phyloP scores from a whole-genome alignment of 2,797 vertebrate genomes.

The Acanthurus lineatus region DNA sequence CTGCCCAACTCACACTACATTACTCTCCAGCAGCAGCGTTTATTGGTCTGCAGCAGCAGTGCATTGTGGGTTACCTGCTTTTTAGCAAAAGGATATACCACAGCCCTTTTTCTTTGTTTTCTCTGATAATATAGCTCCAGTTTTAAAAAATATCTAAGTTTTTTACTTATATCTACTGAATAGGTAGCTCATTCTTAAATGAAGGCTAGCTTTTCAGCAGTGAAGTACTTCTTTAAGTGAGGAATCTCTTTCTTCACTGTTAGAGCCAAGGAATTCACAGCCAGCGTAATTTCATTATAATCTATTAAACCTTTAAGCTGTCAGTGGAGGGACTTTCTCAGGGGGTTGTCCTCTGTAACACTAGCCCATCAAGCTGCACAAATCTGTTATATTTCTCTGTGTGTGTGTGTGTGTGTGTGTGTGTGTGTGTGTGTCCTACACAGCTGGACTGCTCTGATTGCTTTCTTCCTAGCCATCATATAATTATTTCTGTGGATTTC shows the following conservation, averaged over 20 bases:
- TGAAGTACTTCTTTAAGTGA: too few species aligned
- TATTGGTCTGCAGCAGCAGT: too few species aligned
- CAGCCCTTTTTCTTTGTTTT: too few species aligned
- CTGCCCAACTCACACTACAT: too few species aligned
- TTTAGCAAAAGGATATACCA: too few species aligned
- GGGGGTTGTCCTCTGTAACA: slow-evolving; percentile 61
- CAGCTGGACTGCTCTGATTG: slow-evolving; percentile 67
- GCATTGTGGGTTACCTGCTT: too few species aligned
- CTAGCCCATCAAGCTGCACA: slow-evolving; percentile 45
- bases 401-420: slow-evolving; percentile 22
- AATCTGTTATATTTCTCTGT: slow-evolving; percentile 26
- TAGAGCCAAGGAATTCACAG: slow-evolving; percentile 49
- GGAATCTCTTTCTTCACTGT: slow-evolving; percentile 11
- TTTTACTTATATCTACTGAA: too few species aligned
- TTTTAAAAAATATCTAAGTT: too few species aligned
- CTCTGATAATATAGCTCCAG: too few species aligned
- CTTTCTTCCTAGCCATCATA: slow-evolving; percentile 25
- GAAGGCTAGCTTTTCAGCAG: too few species aligned
- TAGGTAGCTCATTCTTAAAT: too few species aligned
- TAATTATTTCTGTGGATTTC: slow-evolving; percentile 55
- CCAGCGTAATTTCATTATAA: slow-evolving; percentile 66
- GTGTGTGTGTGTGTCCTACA: slow-evolving; percentile 30
- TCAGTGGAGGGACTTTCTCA: slow-evolving; percentile 59
- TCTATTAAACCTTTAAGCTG: slow-evolving; percentile 66
- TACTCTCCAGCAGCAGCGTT: too few species aligned